A percentile compares a stretch with the other conserved stretches of the same genome.
Conservation (phyloP, 1,140 invertebrate species). For the Pachyrhynchus sulphureomaculatus region DNA sequence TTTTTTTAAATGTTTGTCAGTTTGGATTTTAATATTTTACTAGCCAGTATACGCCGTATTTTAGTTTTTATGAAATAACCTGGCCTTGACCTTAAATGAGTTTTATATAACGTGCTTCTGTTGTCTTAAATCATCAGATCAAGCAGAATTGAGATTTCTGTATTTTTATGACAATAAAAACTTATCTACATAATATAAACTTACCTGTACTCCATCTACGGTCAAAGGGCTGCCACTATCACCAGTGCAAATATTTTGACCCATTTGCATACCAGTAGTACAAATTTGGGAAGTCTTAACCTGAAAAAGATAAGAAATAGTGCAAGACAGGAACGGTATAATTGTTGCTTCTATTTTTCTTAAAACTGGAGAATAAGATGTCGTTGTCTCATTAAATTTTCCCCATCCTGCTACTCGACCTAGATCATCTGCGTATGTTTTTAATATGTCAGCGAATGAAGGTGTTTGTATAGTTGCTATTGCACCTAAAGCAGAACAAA, state of each 20-base stretch:
- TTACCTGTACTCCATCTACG: constrained; percentile 35
- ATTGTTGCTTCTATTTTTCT: constrained; percentile 38
- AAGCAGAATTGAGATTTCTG: too few species aligned
- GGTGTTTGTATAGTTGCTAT: constrained; percentile 50
- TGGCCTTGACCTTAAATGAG: too few species aligned
- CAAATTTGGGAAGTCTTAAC: constrained; percentile 54
- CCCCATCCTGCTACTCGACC: constrained; percentile 57
- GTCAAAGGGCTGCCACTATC: constrained; percentile 56
- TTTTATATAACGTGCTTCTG: too few species aligned
- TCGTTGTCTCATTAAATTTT: constrained; percentile 47
- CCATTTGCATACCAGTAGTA: constrained; percentile 50
- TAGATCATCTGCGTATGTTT: constrained; percentile 50
- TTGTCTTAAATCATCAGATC: too few species aligned
- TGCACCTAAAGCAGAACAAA: constrained; percentile 17
- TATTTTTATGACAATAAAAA: too few species aligned
- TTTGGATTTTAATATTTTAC: too few species aligned
- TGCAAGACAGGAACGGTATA: constrained; percentile 43
- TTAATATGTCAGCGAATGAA: constrained; percentile 42
- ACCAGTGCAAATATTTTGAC: constrained; percentile 51
- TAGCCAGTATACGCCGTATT: too few species aligned
- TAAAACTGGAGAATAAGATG: constrained; percentile 43
- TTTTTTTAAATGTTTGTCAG: too few species aligned
- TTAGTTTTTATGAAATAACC: too few species aligned
- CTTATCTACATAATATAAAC: neutral
- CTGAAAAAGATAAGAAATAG: constrained; percentile 40